Evolutionary conservation across 2,113 vertebrate species (phyloP), one percentile per base, ranked within the genome.

Genomic region (Myrmophylax atrothorax): DNA sequence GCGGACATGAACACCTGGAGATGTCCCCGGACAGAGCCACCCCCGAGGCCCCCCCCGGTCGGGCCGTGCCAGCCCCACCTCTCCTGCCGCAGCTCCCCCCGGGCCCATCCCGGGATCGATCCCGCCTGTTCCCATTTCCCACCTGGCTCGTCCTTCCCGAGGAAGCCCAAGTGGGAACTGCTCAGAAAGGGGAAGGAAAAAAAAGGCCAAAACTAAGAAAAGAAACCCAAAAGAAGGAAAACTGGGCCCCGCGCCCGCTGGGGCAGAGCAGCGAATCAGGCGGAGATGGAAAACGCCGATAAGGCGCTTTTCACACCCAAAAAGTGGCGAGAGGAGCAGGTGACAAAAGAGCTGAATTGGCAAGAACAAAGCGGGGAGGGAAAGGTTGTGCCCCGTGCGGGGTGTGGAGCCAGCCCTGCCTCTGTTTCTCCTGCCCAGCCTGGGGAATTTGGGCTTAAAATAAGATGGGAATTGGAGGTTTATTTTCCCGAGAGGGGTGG

Each of bases 341-440:
- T 94, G 95, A 90, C 89, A 77, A 97, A 95, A 38, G 50, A 59
- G 79, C 91, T 40, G 55, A 81, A 47, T 81, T 67, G 89, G 25
- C 87, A 86, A 93, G 90, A 97, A 94, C 91, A 68, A 47, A 23
- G 31, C 8, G 7, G 7, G 38, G 38, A 69, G 83, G 42, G 72
- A 69, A 47, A 18, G n/a, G 53, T 44, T 52, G 55, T 29, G 47
- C 16, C 64, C 63, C 35, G 17, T 8, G 4, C 19, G 7, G 49
- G 72, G 31, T 7, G 55, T 29, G 18, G 23, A 77, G 9, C 3
- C 3, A 5, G 37, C 7, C 6, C 18, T 69, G 90, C 84, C 87
- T 80, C 95, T 4, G 67, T 66, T 87, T 90, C 88, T 77, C 77
- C 84, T 3, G 5, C 6, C 8, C 2, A 2, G 29, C 2, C 3